Base-by-base conservation (phyloP, 1,140 invertebrate species). In the Sycophaga agraensis region DNA sequence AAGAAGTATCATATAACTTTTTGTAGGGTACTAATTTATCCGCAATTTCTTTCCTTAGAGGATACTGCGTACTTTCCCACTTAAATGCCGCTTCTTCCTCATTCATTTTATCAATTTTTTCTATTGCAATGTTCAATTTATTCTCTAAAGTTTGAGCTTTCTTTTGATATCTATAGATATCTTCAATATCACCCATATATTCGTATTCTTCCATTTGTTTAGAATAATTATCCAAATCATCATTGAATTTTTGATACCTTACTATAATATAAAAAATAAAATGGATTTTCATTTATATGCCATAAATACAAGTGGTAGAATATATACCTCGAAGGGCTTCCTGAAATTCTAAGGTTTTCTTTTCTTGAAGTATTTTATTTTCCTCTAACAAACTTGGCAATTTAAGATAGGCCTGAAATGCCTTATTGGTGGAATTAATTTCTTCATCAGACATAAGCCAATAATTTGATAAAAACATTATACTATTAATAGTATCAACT, bases 31-130 rank as follows among this genome's bases (percentile, higher is more conserved):
- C 83, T 14, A 93, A 74, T 69, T 86, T 89, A 68, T 93, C 90
- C 58, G 86, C 85, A 0, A 88, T 80, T 63, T 83, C 76, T 75
- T 90, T 91, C 45, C 94, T 82, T 62, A 91, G 81, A 3, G 94
- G 93, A 84, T 98, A 98, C 50, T 92, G 87, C 1, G 94, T 94
- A 5, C 88, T 81, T 72, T 96, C 90, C 89, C 92, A 97, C 4
- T 87, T 89, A 75, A 94, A 97, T 1, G 92, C 84, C 26, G 83
- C 82, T 77, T 98, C 96, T 76, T 98, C 95, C 73, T 89, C 89
- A 75, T 98, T 98, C 66, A 98, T 96, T 50, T 88, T 85, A 72
- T 96, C 92, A 59, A 96, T 95, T 69, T 88, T 92, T 35, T 87
- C 86, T 73, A 92, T 86, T 6, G 93, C 94, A 4, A 68, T 68